These are phyloP conservation scores for Arothron firmamentum DNA, from an alignment of 2,113 vertebrate genomes.

Conservation along the genomic window DNA sequence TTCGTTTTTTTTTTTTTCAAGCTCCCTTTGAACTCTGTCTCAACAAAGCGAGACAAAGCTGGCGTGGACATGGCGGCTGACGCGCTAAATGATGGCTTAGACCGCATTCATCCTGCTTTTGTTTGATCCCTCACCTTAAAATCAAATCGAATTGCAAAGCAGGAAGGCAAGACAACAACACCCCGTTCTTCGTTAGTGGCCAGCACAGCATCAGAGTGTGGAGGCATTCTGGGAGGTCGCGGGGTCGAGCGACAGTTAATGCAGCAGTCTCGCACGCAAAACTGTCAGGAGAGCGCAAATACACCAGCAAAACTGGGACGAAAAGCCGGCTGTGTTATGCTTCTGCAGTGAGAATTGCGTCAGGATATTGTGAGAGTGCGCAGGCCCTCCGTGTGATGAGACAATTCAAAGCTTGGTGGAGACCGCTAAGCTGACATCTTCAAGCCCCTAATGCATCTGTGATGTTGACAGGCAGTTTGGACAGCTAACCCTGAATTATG, in stretches of 20 bases:
- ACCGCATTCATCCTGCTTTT: constrained; percentile 18
- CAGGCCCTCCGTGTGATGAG: constrained; percentile 60
- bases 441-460: constrained; percentile 58
- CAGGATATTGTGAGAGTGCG: constrained; percentile 56
- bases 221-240: neutral
- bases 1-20: too few species aligned
- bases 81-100: constrained; percentile 15
- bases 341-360: constrained; percentile 57
- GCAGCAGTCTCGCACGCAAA: neutral
- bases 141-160: constrained; percentile 48
- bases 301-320: constrained; percentile 15
- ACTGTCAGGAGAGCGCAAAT: neutral
- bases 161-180: constrained; percentile 35
- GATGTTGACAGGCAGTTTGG: constrained; percentile 60
- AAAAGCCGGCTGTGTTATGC: constrained; percentile 32
- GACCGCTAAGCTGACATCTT: constrained; percentile 64
- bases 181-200: constrained; percentile 23
- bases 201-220: constrained; percentile 17
- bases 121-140: constrained; percentile 43
- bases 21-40: constrained; percentile 7
- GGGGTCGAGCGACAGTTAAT: neutral
- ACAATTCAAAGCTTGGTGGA: constrained; percentile 62
- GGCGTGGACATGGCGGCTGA: constrained; percentile 2
- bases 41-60: neutral
- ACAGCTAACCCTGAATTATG: constrained; percentile 55